Evolutionary conservation across 2,113 vertebrate genomes (phyloP).

Genomic region (Anser cygnoides): DNA sequence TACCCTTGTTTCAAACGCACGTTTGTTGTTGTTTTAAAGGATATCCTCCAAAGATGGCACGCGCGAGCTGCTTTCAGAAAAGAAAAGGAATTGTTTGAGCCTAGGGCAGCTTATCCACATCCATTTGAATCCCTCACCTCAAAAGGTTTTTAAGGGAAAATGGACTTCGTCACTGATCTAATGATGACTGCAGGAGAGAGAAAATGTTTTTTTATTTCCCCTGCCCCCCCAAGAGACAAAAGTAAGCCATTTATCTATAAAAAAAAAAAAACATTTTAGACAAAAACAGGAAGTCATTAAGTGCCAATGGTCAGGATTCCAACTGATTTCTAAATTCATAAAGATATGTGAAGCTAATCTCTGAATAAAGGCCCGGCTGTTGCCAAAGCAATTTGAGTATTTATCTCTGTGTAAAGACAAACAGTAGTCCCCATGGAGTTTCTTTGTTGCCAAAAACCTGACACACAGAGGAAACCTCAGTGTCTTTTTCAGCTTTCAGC

Average conservation of each 20-base stretch:
- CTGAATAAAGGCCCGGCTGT: conserved; percentile 58
- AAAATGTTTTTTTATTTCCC: accelerated
- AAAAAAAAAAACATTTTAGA: conserved; percentile 8
- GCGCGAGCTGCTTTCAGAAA: neutral
- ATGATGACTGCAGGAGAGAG: neutral
- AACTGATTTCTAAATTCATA: conserved; percentile 50
- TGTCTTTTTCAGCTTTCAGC: conserved; percentile 29
- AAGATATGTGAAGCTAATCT: conserved; percentile 58
- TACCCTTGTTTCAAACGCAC: accelerated
- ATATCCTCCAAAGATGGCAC: neutral
- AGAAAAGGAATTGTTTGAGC: neutral
- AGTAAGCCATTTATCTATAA: conserved; percentile 6
- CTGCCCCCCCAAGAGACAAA: neutral
- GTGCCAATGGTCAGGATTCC: conserved; percentile 38
- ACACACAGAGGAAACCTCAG: conserved; percentile 52
- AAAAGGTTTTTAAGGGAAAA: neutral
- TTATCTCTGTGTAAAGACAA: conserved; percentile 68
- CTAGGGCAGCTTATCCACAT: neutral
- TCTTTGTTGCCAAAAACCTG: conserved; percentile 53
- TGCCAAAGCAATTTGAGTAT: conserved; percentile 71
- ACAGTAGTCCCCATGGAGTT: conserved; percentile 25
- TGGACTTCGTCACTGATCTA: neutral
- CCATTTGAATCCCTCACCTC: neutral
- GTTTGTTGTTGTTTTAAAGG: neutral
- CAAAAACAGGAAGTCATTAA: conserved; percentile 57